phyloP scores from a whole-genome alignment of 2,888 invertebrate species.

The Phengaris arion region DNA sequence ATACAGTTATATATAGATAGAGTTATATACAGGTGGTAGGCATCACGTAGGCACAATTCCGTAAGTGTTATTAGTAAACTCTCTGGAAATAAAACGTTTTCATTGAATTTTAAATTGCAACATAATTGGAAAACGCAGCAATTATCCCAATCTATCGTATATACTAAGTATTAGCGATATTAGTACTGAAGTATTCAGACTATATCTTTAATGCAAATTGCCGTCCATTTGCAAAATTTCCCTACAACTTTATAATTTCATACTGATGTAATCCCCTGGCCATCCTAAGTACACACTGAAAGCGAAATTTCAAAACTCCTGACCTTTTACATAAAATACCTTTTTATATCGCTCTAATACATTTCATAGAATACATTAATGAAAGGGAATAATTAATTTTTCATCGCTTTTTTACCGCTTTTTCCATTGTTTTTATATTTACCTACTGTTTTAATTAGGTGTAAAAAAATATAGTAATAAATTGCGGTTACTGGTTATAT shows the following conservation, averaged over 20 bases:
- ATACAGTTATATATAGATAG: too few relatives aligned
- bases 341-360: slow-evolving; percentile 8
- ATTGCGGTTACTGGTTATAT: neutral
- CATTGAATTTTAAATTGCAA: too few relatives aligned
- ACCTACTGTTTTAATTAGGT: neutral
- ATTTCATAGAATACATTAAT: slow-evolving; percentile 13
- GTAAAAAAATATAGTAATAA: neutral
- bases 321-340: slow-evolving; percentile 19
- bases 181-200: neutral
- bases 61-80: too few relatives aligned
- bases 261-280: slow-evolving; percentile 3
- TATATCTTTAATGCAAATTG: slow-evolving; percentile 1
- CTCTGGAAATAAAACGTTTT: too few relatives aligned
- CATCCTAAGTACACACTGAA: slow-evolving; percentile 19
- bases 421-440: neutral
- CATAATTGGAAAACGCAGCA: too few relatives aligned
- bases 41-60: too few relatives aligned
- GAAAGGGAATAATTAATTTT: slow-evolving; percentile 17
- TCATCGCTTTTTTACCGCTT: neutral
- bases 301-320: slow-evolving; percentile 12
- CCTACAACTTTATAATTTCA: neutral
- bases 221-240: neutral
- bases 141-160: too few relatives aligned
- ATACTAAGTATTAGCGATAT: too few relatives aligned
- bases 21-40: too few relatives aligned